These are phyloP conservation scores for Recurvirostra avosetta DNA, from an alignment of 2,113 vertebrate species.

Conservation along the genomic window DNA sequence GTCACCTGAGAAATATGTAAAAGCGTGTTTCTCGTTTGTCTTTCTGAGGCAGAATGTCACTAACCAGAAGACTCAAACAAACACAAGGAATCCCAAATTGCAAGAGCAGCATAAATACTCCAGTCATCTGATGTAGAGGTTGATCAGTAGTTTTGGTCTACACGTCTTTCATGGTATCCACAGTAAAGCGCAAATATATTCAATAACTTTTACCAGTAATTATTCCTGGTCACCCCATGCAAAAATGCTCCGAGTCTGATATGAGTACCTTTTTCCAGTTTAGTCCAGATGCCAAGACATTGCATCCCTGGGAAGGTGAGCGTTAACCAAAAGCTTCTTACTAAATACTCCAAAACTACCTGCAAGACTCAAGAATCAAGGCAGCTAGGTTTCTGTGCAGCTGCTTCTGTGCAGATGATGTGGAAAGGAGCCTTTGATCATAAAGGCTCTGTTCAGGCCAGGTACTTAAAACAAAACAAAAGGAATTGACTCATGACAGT, in stretches of 20 bases:
- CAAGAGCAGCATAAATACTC: neutral
- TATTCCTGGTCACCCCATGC: neutral
- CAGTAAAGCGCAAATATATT: neutral
- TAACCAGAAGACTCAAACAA: neutral
- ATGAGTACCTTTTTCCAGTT: neutral
- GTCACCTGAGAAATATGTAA: neutral
- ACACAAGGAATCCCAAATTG: neutral
- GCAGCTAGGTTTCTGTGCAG: neutral
- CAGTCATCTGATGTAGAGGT: neutral
- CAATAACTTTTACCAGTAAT: neutral
- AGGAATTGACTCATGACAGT: neutral
- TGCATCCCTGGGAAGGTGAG: neutral
- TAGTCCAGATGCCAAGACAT: neutral
- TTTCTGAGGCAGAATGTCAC: neutral
- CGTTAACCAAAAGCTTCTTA: neutral
- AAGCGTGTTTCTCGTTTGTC: neutral
- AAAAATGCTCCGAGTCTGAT: neutral
- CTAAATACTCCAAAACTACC: neutral
- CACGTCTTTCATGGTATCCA: neutral
- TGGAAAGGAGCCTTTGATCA: neutral
- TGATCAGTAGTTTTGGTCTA: neutral
- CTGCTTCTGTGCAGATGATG: neutral
- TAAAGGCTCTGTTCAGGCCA: neutral
- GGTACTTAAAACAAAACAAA: neutral
- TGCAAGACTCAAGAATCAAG: neutral